These are phyloP conservation scores for Monochamus alternatus DNA, from an alignment of 2,888 invertebrate species.

Conservation along the genomic window DNA sequence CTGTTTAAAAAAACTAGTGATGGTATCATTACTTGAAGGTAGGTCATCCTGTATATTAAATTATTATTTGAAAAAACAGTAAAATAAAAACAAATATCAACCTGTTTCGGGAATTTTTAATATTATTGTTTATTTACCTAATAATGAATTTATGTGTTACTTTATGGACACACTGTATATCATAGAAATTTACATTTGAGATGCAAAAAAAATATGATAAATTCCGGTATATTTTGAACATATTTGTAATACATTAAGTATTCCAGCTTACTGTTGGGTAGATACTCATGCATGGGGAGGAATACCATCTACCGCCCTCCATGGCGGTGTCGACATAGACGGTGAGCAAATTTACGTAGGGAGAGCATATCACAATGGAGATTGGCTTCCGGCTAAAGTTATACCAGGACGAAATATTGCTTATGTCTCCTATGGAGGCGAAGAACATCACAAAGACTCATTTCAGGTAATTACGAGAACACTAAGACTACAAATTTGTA, in stretches of 20 bases:
- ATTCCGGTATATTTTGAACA: too few relatives aligned
- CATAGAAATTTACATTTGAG: too few relatives aligned
- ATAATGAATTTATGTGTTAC: too few relatives aligned
- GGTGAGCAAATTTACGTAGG: conserved; percentile 83
- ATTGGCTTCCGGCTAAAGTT: conserved; percentile 79
- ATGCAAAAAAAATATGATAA: too few relatives aligned
- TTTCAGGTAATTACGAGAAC: conserved; percentile 67
- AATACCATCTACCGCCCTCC: conserved; percentile 73
- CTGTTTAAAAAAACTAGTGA: too few relatives aligned
- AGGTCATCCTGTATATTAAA: too few relatives aligned
- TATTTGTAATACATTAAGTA: neutral
- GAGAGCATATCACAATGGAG: conserved; percentile 78
- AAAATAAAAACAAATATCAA: too few relatives aligned
- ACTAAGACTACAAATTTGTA: neutral
- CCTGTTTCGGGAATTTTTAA: too few relatives aligned
- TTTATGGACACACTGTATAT: too few relatives aligned
- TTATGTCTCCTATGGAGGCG: conserved; percentile 77
- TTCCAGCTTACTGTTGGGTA: conserved; percentile 69
- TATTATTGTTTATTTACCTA: too few relatives aligned
- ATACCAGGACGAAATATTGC: conserved; percentile 78
- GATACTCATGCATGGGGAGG: conserved; percentile 67
- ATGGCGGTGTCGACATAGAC: conserved; percentile 79
- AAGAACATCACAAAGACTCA: conserved; percentile 77
- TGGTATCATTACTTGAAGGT: too few relatives aligned
- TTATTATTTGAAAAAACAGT: too few relatives aligned